A percentile compares a stretch with the other conserved stretches of the same genome.
phyloP scores from a whole-genome alignment of 2,113 vertebrate genomes.

The Chunga burmeisteri region DNA sequence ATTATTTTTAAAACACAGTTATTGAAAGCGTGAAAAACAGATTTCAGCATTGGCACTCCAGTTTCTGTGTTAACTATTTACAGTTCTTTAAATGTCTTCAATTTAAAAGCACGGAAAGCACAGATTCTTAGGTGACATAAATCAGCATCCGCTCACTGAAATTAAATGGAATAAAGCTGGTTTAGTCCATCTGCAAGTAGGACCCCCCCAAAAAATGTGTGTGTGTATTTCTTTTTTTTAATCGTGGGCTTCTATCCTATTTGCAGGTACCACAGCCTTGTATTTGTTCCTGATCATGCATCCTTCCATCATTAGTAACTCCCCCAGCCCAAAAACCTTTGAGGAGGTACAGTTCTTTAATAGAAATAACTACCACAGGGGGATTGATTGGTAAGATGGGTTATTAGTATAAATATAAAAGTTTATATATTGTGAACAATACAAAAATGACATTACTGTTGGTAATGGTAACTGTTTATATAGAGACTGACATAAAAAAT shows the following conservation, averaged over 20 bases:
- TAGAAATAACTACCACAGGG: constrained; percentile 99
- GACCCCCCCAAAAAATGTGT: not conserved
- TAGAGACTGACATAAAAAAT: not conserved
- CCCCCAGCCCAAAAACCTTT: constrained; percentile 95
- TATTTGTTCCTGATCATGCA: constrained; percentile 98
- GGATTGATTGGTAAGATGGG: constrained; percentile 95
- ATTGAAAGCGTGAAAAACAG: not conserved
- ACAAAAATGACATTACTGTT: constrained; percentile 59
- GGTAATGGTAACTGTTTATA: constrained; percentile 34
- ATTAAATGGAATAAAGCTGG: not conserved
- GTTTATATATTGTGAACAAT: constrained; percentile 68
- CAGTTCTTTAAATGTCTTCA: not conserved
- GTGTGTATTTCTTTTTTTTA: not conserved
- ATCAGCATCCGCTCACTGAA: not conserved
- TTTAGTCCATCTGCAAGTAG: not conserved
- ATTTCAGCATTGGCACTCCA: not conserved
- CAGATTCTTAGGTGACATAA: not conserved
- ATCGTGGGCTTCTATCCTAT: constrained; percentile 55
- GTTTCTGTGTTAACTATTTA: not conserved
- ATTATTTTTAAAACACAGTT: not conserved
- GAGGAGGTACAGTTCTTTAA: constrained; percentile 99
- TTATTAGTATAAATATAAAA: constrained; percentile 81
- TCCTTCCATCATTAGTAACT: constrained; percentile 97
- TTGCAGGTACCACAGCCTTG: constrained; percentile 95
- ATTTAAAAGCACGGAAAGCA: not conserved